Evolutionary conservation across 2,797 vertebrate species (phyloP).

Genomic region (Gadopsis marmoratus): DNA sequence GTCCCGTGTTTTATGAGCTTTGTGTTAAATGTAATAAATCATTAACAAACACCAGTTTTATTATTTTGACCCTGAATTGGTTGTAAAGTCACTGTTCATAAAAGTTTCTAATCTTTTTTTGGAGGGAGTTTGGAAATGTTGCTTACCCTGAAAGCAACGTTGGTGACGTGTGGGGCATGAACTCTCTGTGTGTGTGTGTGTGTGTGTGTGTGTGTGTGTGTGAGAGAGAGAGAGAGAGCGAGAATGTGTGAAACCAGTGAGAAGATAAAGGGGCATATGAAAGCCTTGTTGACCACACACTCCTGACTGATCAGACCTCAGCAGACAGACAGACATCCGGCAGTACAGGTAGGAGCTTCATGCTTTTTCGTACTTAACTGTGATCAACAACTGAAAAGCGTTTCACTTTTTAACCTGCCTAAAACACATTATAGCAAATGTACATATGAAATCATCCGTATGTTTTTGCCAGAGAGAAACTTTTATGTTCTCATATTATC

Average conservation of each 20-base stretch:
- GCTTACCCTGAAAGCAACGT: not conserved
- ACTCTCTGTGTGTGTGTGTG: constrained; percentile 7
- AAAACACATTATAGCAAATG: not conserved
- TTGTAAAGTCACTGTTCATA: constrained; percentile 7
- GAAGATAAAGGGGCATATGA: constrained; percentile 63
- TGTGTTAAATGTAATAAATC: not conserved
- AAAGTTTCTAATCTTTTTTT: constrained; percentile 3
- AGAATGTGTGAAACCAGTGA: constrained; percentile 10
- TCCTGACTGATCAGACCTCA: constrained; percentile 58
- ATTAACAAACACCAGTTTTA: not conserved
- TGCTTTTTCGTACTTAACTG: not conserved
- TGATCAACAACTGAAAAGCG: not conserved
- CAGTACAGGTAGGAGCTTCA: constrained; percentile 64
- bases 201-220: constrained; percentile 16
- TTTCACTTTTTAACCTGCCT: not conserved
- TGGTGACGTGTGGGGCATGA: constrained; percentile 50
- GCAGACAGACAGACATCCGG: constrained; percentile 19
- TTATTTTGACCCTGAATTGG: not conserved
- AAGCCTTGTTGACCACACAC: constrained; percentile 45
- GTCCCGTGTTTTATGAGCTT: not conserved
- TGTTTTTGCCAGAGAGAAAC: not conserved
- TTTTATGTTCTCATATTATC: not conserved
- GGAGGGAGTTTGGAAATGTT: constrained; percentile 63
- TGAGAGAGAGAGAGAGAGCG: not conserved
- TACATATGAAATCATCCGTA: not conserved